A percentile compares a stretch with the other conserved stretches of the same genome.
These are phyloP conservation scores for Myodes glareolus DNA, from an alignment of 2,113 vertebrate genomes.

Conservation along the genomic window DNA sequence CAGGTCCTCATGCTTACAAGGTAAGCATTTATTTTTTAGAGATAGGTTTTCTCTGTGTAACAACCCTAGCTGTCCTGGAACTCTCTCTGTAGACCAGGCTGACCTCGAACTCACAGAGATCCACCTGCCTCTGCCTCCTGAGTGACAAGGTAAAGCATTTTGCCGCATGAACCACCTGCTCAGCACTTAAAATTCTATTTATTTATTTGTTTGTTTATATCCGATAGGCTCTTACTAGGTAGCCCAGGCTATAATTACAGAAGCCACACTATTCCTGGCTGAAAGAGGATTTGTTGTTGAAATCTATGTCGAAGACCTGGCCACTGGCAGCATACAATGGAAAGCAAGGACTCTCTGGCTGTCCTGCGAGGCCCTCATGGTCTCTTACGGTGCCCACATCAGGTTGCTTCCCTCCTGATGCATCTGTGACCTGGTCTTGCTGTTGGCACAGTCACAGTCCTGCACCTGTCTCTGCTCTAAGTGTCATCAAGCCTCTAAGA, in stretches of 20 bases:
- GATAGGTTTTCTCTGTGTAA: no score
- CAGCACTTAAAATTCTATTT: background rate
- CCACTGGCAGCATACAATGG: background rate
- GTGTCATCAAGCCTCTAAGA: background rate
- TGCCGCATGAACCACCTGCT: background rate
- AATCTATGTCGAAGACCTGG: background rate
- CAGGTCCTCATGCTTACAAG: background rate
- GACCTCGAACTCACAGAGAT: no score
- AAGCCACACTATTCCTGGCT: background rate
- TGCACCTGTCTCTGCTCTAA: background rate
- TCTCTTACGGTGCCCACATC: background rate
- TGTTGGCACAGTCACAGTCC: background rate
- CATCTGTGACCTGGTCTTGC: background rate
- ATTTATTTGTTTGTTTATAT: background rate
- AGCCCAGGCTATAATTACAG: background rate
- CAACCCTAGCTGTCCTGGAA: no score
- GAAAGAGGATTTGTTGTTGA: background rate
- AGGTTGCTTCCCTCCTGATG: background rate
- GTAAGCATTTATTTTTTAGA: background rate
- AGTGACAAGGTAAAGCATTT: background rate
- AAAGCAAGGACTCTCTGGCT: background rate
- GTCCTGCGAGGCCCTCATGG: background rate
- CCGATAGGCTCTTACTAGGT: background rate
- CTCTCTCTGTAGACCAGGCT: no score
- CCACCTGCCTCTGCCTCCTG: no score